Conservation (phyloP, 2,797 vertebrate genomes). For the Mycteria americana region DNA sequence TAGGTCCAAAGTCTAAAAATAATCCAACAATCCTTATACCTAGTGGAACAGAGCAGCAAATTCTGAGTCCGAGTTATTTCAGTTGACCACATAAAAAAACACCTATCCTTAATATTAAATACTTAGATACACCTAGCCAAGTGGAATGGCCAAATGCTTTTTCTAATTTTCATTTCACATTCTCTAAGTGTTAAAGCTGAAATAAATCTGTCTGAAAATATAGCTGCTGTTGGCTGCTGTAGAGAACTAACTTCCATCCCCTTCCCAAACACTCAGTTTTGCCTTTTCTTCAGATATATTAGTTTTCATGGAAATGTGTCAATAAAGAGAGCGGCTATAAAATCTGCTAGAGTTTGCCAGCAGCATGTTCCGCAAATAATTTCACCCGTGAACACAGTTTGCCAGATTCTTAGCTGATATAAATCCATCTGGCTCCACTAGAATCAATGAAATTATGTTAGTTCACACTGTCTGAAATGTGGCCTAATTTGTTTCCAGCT, state of each 20-base stretch:
- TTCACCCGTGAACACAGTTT: not conserved
- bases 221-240: not conserved
- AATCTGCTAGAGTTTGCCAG: slow-evolving; percentile 22
- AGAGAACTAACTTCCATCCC: not conserved
- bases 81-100: not conserved
- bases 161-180: not conserved
- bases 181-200: not conserved
- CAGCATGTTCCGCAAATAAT: slow-evolving; percentile 9
- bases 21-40: not conserved
- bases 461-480: slow-evolving; percentile 2
- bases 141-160: not conserved
- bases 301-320: slow-evolving; percentile 25
- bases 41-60: not conserved
- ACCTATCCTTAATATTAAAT: not conserved
- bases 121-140: not conserved
- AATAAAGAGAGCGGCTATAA: not conserved
- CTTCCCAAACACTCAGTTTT: not conserved
- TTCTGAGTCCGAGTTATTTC: not conserved
- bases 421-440: slow-evolving; percentile 34
- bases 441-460: slow-evolving; percentile 18
- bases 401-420: slow-evolving; percentile 16
- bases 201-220: not conserved
- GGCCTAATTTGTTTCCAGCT: slow-evolving; percentile 8
- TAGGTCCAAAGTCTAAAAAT: not conserved
- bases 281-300: not conserved